phyloP scores from a whole-genome alignment of 2,888 invertebrate species.

The Athalia cordata region DNA sequence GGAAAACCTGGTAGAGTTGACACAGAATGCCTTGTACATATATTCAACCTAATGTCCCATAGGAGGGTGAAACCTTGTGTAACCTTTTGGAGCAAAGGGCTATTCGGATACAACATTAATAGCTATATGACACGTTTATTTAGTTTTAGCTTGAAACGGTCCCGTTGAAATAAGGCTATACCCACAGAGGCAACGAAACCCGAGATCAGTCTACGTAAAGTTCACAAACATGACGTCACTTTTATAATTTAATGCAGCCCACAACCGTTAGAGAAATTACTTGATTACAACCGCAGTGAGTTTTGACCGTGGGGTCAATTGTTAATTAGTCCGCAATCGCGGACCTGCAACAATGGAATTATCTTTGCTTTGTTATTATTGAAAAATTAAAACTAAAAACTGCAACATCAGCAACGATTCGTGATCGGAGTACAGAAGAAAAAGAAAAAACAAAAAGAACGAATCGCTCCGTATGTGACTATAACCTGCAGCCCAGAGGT shows the following conservation, averaged over 20 bases:
- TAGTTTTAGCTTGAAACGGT: not conserved
- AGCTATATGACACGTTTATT: not conserved
- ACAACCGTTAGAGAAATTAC: conserved; percentile 19
- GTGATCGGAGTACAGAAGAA: too few species aligned
- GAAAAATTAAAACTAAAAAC: too few species aligned
- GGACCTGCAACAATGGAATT: not conserved
- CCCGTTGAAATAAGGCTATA: conserved; percentile 1
- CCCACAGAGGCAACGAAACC: not conserved
- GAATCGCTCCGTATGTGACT: too few species aligned
- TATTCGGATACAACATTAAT: not conserved
- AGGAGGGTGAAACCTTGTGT: too few species aligned
- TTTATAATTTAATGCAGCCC: conserved; percentile 26
- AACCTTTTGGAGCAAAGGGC: too few species aligned
- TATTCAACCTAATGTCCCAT: too few species aligned
- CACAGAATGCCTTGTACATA: too few species aligned
- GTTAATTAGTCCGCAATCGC: conserved; percentile 14
- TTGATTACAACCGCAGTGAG: conserved; percentile 15
- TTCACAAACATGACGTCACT: conserved; percentile 16
- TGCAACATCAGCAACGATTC: too few species aligned
- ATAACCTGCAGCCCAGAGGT: too few species aligned
- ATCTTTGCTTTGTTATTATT: too few species aligned
- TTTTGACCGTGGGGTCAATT: conserved; percentile 7
- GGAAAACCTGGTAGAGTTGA: too few species aligned
- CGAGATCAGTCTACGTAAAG: conserved; percentile 1
- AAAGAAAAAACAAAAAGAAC: too few species aligned